Percentiles rank a stretch among this genome's conserved stretches.
These are phyloP conservation scores for Cyprinella venusta DNA, from an alignment of 2,797 vertebrate species.

Conservation along the genomic window DNA sequence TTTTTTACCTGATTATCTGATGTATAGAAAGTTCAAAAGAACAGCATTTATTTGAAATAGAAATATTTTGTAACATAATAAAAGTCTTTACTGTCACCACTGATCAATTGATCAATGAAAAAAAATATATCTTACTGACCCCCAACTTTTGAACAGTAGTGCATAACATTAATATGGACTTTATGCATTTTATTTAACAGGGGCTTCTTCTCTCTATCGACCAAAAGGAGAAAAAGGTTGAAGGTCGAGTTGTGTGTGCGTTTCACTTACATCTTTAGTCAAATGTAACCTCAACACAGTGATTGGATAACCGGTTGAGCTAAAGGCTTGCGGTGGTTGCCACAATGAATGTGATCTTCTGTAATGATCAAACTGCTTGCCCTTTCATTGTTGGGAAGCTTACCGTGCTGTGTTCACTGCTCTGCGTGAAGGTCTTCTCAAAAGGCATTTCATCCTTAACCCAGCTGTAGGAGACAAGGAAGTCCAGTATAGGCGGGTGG, in stretches of 20 bases:
- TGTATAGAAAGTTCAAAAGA: no score
- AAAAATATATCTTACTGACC: no score
- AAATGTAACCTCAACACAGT: neutral
- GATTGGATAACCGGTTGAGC: neutral
- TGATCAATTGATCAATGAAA: no score
- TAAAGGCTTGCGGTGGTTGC: neutral
- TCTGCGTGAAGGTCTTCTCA: slow-evolving; percentile 95
- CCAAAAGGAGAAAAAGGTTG: neutral
- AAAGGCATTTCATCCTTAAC: slow-evolving; percentile 91
- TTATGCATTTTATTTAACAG: neutral
- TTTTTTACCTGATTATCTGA: no score
- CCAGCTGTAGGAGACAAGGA: slow-evolving; percentile 98
- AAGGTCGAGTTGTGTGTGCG: neutral
- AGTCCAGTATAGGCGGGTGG: slow-evolving; percentile 94
- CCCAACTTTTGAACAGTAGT: no score
- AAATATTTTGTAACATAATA: no score
- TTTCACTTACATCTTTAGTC: neutral
- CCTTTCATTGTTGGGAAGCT: slow-evolving; percentile 59
- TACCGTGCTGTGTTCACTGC: slow-evolving; percentile 93
- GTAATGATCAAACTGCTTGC: neutral
- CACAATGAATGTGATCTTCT: slow-evolving; percentile 2
- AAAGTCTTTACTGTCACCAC: no score
- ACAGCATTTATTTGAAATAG: no score
- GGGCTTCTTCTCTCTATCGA: neutral
- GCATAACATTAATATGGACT: no score